These are phyloP conservation scores for Scatophagus argus DNA, from an alignment of 2,113 vertebrate genomes.

Conservation along the genomic window DNA sequence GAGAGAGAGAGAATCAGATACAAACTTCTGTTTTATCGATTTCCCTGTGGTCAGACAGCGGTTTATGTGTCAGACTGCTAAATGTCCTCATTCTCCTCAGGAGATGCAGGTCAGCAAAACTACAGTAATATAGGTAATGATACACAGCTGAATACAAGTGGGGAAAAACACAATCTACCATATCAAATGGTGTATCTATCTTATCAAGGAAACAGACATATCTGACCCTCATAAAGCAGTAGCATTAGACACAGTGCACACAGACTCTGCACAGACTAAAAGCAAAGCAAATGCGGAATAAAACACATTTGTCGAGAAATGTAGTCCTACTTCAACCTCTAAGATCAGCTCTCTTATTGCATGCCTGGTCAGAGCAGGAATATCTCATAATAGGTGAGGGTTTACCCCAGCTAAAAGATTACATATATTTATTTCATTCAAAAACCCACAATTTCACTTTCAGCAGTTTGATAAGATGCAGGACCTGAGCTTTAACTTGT, in stretches of 20 bases:
- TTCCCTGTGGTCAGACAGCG: conserved; percentile 58
- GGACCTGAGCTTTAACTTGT: not conserved
- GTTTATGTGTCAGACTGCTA: conserved; percentile 66
- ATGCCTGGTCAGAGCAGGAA: not conserved
- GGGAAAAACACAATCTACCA: not conserved
- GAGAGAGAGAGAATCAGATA: conserved; percentile 43
- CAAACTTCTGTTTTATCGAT: conserved; percentile 68
- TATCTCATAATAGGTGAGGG: no score
- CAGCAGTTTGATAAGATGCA: not conserved
- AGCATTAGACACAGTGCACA: not conserved
- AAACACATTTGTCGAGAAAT: not conserved
- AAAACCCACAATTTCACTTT: not conserved
- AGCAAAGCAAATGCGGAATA: no score
- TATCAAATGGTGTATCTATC: no score
- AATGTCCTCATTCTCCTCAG: conserved; percentile 42
- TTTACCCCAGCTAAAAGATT: not conserved
- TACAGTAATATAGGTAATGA: not conserved
- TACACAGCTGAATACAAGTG: not conserved
- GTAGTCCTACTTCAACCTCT: no score
- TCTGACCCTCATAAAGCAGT: not conserved
- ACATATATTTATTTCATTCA: no score
- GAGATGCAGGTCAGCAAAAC: conserved; percentile 17
- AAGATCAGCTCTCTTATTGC: no score
- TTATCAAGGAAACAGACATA: not conserved
- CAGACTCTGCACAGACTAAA: not conserved